Base-by-base conservation (phyloP, 1,140 invertebrate genomes). In the Araneus ventricosus region DNA sequence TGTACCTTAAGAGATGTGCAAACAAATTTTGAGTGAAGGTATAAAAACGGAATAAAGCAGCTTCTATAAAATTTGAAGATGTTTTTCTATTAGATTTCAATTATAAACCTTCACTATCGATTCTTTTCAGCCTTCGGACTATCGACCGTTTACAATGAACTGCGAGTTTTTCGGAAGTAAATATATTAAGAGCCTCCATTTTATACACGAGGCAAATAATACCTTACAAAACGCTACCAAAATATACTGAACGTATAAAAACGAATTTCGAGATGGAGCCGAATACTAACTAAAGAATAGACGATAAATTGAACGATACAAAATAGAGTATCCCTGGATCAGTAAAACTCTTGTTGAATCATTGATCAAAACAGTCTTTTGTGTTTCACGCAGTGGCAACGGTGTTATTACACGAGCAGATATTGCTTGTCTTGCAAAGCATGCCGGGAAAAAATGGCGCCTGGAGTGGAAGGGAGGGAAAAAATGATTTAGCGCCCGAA, bases 361-460 rank as follows among this genome's bases (percentile, higher is more conserved):
- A 86, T 86, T 86, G 84, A 86, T 86, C 84, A 86, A 37, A 52
- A 41, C 1, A 34, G 30, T 41, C 20, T 59, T 86, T 59, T 86
- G 34, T 86, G n/a, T 22, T 10, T 27, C 84, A 34, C 84, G 52
- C 41, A 41, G 52, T 86, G 52, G 45, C 84, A 59, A 86, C 34
- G 24, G 41, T 86, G 52, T 86, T 45, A 86, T 86, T 86, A 86
- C 22, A 57, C 41, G 41, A 34, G 84, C 27, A 57, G 41, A 57
- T 52, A 86, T 59, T 86, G 84, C 84, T 59, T 86, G 41, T 84
- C 22, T 84, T 27, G 80, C 80, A 84, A 84, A 84, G 45, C 80
- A 84, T n/a, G 37, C 24, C 22, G 80, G 24, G 24, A 84, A 41
- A 80, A 84, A 84, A 84, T 41, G 24, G 30, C 39, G 39, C 24